phyloP scores from a whole-genome alignment of 2,888 invertebrate species.

The Chromoteleia sp. region DNA sequence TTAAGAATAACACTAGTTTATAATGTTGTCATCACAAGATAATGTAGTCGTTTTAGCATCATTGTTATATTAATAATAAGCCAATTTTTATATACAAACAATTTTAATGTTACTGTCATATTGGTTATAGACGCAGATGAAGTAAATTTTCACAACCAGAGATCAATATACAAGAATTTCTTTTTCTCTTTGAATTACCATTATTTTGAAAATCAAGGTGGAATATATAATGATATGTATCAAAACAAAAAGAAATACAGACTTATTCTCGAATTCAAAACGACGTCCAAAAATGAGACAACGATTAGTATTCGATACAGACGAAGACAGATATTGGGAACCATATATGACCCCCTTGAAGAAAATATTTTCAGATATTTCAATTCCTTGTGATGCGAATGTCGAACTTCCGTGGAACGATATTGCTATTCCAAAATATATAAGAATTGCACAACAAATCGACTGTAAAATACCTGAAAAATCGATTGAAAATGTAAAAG shows the following conservation, averaged over 20 bases:
- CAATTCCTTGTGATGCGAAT: conserved; percentile 74
- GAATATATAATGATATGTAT: too few species aligned
- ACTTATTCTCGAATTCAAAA: background rate
- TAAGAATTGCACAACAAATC: conserved; percentile 71
- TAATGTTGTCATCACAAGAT: too few species aligned
- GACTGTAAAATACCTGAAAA: background rate
- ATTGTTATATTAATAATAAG: too few species aligned
- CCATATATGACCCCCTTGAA: conserved; percentile 77
- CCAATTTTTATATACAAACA: too few species aligned
- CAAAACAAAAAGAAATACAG: conserved; percentile 1
- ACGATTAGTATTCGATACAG: conserved; percentile 75
- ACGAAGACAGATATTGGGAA: conserved; percentile 77
- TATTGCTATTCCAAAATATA: conserved; percentile 74
- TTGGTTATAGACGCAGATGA: too few species aligned
- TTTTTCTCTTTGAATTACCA: too few species aligned
- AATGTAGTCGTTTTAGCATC: too few species aligned
- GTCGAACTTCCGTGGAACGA: conserved; percentile 81
- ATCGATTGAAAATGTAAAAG: background rate
- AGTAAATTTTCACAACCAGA: too few species aligned
- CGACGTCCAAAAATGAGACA: conserved; percentile 66
- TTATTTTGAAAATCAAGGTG: too few species aligned
- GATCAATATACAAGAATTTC: too few species aligned
- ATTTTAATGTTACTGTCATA: too few species aligned
- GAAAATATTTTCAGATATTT: conserved; percentile 75
- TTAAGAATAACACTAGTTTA: too few species aligned